These are phyloP conservation scores for Drosophila lacteicornis DNA, from an alignment of 1,140 invertebrate species.

Conservation along the genomic window DNA sequence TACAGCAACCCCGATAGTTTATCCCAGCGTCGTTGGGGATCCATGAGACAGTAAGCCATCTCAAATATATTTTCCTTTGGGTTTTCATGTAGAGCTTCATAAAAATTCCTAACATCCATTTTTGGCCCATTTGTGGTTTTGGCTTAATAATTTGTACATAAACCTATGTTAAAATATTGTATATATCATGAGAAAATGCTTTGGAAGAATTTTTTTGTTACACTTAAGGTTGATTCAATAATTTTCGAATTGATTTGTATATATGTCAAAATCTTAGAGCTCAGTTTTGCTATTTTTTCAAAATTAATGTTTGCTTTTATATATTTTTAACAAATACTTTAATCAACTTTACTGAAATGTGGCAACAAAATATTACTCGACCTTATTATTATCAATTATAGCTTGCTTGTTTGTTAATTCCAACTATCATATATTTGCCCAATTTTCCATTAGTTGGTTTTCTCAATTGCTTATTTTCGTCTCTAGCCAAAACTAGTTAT, in stretches of 20 bases:
- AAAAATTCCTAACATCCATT: constrained; percentile 38
- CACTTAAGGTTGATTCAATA: neutral
- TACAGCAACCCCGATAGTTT: constrained; percentile 89
- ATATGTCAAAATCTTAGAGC: neutral
- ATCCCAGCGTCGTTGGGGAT: constrained; percentile 90
- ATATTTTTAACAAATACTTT: neutral
- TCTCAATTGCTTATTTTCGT: constrained; percentile 15
- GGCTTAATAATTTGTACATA: constrained; percentile 36
- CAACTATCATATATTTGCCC: neutral
- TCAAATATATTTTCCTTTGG: constrained; percentile 14
- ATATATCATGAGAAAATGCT: constrained; percentile 2
- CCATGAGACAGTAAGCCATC: constrained; percentile 90
- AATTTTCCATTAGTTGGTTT: constrained; percentile 24
- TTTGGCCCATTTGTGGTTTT: constrained; percentile 55
- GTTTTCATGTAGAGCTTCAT: constrained; percentile 52
- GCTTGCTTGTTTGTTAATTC: constrained; percentile 2
- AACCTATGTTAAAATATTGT: neutral
- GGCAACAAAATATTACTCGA: neutral
- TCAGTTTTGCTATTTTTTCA: neutral
- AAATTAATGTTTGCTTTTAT: neutral
- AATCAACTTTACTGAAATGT: neutral
- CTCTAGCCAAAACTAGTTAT: constrained; percentile 20
- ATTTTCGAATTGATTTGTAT: neutral
- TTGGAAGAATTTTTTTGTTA: too few species aligned
- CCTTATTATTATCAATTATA: constrained; percentile 1